Percentiles rank a stretch among this genome's conserved stretches.
Conservation (phyloP, 2,888 invertebrate genomes). For the Tachina lurida region DNA sequence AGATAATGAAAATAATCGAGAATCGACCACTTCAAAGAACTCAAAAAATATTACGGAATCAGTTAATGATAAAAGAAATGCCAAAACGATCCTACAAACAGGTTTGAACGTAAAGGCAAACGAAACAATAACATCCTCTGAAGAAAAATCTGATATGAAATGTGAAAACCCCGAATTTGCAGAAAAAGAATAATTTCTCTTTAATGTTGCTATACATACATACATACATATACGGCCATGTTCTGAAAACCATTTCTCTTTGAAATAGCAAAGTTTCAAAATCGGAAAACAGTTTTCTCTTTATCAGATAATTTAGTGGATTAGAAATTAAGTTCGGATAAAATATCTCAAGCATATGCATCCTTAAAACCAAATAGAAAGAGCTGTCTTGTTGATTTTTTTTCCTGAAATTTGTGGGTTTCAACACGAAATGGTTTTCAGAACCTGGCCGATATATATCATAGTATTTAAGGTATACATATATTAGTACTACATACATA, state of each 20-base stretch:
- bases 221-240: too few species aligned
- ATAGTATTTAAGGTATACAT: conserved; percentile 14
- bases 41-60: neutral
- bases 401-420: too few species aligned
- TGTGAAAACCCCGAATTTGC: conserved; percentile 57
- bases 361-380: too few species aligned
- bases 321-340: too few species aligned
- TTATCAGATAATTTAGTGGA: too few species aligned
- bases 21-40: neutral
- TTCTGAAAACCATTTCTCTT: too few species aligned
- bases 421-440: too few species aligned
- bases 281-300: too few species aligned
- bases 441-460: too few species aligned
- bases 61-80: conserved; percentile 9
- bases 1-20: conserved; percentile 38
- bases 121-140: conserved; percentile 11
- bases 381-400: too few species aligned
- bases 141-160: conserved; percentile 58
- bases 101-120: conserved; percentile 12
- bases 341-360: too few species aligned
- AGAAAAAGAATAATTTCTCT: conserved; percentile 57
- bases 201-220: conserved; percentile 1
- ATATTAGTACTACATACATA: neutral
- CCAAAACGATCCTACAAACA: conserved; percentile 18
- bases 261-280: too few species aligned